Evolutionary conservation across 2,888 invertebrate species (phyloP).

Genomic region (Carabus problematicus): DNA sequence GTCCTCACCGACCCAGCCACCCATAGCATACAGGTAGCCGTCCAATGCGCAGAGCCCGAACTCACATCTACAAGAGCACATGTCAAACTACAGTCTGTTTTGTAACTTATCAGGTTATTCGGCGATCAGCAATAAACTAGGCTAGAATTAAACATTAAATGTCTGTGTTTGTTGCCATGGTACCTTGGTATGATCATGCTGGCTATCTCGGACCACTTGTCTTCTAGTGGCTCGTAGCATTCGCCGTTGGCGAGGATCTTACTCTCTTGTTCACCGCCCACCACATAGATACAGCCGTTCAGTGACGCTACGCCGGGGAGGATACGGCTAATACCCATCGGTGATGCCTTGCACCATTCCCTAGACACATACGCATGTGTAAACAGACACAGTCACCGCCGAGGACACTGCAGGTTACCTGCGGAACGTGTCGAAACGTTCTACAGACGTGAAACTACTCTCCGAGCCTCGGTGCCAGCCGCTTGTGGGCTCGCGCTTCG

Average conservation of each 20-base stretch:
- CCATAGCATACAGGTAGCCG: slow-evolving; percentile 84
- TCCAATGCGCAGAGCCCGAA: slow-evolving; percentile 87
- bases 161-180: no score
- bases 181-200: slow-evolving; percentile 49
- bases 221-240: slow-evolving; percentile 76
- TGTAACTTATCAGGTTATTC: no score
- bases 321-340: slow-evolving; percentile 85
- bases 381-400: background rate
- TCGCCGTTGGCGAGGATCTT: slow-evolving; percentile 89
- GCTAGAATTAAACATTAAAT: no score
- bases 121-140: no score
- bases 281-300: slow-evolving; percentile 86
- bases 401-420: slow-evolving; percentile 59
- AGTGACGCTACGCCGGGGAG: slow-evolving; percentile 84
- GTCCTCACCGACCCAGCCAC: slow-evolving; percentile 93
- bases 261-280: slow-evolving; percentile 90
- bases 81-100: slow-evolving; percentile 71
- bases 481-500: slow-evolving; percentile 77
- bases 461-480: slow-evolving; percentile 79
- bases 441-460: slow-evolving; percentile 82
- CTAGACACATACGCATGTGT: slow-evolving; percentile 56
- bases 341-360: slow-evolving; percentile 81
- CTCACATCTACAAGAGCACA: slow-evolving; percentile 88
- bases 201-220: slow-evolving; percentile 60
- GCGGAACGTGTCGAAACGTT: slow-evolving; percentile 81